phyloP scores from a whole-genome alignment of 2,888 invertebrate species.

The Troides helena region DNA sequence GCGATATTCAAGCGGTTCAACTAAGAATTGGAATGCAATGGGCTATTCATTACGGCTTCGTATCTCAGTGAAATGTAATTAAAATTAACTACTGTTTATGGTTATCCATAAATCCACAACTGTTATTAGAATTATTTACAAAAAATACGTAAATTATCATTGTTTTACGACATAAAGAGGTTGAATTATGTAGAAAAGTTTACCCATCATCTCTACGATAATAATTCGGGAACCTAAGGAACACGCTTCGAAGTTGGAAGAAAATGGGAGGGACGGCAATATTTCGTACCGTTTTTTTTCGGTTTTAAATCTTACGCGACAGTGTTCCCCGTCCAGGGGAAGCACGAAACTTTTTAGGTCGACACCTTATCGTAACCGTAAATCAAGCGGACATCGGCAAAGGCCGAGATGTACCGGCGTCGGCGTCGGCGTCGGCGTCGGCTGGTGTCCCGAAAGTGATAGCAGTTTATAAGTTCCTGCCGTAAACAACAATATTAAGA shows the following conservation, averaged over 20 bases:
- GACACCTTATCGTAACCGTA: conserved; percentile 70
- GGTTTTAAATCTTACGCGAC: conserved; percentile 67
- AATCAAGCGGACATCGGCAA: conserved; percentile 71
- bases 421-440: conserved; percentile 27
- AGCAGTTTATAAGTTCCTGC: conserved; percentile 59
- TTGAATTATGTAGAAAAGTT: conserved; percentile 28
- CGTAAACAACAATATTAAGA: conserved; percentile 63
- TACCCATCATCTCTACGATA: conserved; percentile 26
- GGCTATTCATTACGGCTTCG: conserved; percentile 55
- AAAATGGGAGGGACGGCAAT: conserved; percentile 38
- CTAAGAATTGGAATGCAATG: conserved; percentile 63
- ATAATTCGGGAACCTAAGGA: conserved; percentile 23
- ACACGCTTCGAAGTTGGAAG: conserved; percentile 25
- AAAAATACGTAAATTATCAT: not conserved
- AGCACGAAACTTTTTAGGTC: conserved; percentile 68
- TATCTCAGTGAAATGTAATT: conserved; percentile 61
- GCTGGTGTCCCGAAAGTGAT: conserved; percentile 60
- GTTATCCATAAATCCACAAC: conserved; percentile 44
- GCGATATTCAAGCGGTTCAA: conserved; percentile 68
- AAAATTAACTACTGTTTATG: conserved; percentile 65
- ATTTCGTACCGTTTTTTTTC: conserved; percentile 43
- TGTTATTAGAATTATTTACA: not conserved
- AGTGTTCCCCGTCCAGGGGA: conserved; percentile 48
- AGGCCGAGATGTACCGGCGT: conserved; percentile 54
- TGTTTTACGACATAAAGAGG: conserved; percentile 12